Conservation (phyloP, 2,888 invertebrate genomes). For the Chaitophorus viminalis region DNA sequence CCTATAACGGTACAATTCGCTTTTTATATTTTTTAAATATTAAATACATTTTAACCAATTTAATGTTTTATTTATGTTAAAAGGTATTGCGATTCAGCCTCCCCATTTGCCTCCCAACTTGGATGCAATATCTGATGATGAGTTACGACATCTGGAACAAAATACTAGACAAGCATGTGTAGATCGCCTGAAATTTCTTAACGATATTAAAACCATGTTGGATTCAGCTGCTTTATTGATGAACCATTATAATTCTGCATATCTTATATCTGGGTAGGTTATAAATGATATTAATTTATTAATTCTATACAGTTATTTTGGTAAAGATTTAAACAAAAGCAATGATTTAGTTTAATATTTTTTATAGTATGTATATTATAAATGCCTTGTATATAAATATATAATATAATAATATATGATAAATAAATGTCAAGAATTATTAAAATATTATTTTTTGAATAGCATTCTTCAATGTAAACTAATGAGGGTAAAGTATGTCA, state of each 20-base stretch:
- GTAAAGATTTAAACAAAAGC: too few species aligned
- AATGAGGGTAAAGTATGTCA: too few species aligned
- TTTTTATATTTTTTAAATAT: neutral
- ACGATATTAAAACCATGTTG: slow-evolving; percentile 87
- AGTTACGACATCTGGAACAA: slow-evolving; percentile 89
- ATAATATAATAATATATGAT: too few species aligned
- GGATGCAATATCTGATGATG: slow-evolving; percentile 81
- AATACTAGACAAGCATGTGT: slow-evolving; percentile 87
- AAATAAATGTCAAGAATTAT: too few species aligned
- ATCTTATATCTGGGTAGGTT: slow-evolving; percentile 63
- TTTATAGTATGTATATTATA: too few species aligned
- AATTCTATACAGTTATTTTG: too few species aligned
- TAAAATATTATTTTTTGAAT: too few species aligned
- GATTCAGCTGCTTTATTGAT: slow-evolving; percentile 94
- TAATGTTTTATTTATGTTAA: neutral
- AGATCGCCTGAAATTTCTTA: slow-evolving; percentile 85
- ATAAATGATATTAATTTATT: neutral
- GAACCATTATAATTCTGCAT: slow-evolving; percentile 86
- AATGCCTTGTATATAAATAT: too few species aligned
- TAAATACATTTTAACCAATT: neutral
- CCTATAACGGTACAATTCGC: neutral
- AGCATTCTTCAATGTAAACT: too few species aligned
- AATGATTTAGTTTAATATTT: too few species aligned
- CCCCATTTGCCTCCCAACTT: slow-evolving; percentile 83
- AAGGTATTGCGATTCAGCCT: slow-evolving; percentile 72